phyloP scores from a whole-genome alignment of 2,113 vertebrate genomes.

The Eubucco bourcierii region DNA sequence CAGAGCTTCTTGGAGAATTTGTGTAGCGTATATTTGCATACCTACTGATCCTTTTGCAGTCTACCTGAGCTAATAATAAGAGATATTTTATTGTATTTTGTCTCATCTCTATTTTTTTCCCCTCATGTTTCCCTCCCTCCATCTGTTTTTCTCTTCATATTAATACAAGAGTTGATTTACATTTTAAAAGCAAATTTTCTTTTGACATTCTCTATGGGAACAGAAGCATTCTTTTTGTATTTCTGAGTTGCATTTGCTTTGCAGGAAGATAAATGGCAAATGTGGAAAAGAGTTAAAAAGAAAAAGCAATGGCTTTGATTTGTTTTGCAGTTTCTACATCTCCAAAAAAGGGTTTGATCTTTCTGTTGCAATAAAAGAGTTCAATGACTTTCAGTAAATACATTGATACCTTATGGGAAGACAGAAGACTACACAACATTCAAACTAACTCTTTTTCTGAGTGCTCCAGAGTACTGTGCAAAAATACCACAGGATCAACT shows the following conservation, averaged over 20 bases:
- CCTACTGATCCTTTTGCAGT: background rate
- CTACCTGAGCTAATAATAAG: background rate
- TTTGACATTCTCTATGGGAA: constrained; percentile 26
- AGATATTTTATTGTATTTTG: background rate
- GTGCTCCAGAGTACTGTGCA: background rate
- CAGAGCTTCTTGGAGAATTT: background rate
- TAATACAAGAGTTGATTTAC: constrained; percentile 31
- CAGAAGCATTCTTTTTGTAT: background rate
- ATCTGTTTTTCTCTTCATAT: background rate
- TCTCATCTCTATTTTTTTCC: background rate
- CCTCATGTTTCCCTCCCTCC: background rate
- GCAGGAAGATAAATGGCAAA: constrained; percentile 25
- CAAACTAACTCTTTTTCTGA: background rate
- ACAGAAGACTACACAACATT: background rate
- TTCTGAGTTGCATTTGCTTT: constrained; percentile 43
- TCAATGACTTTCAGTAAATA: constrained; percentile 25
- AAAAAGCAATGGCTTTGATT: constrained; percentile 32
- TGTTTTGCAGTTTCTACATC: constrained; percentile 33
- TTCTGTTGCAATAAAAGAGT: constrained; percentile 1
- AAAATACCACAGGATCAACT: background rate
- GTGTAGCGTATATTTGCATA: constrained; percentile 3
- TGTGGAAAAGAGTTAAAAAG: background rate
- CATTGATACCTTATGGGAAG: background rate
- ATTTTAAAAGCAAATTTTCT: constrained; percentile 55
- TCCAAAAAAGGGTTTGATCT: background rate